phyloP scores from a whole-genome alignment of 2,797 vertebrate species.

The Heteromormyrus szaboi region DNA sequence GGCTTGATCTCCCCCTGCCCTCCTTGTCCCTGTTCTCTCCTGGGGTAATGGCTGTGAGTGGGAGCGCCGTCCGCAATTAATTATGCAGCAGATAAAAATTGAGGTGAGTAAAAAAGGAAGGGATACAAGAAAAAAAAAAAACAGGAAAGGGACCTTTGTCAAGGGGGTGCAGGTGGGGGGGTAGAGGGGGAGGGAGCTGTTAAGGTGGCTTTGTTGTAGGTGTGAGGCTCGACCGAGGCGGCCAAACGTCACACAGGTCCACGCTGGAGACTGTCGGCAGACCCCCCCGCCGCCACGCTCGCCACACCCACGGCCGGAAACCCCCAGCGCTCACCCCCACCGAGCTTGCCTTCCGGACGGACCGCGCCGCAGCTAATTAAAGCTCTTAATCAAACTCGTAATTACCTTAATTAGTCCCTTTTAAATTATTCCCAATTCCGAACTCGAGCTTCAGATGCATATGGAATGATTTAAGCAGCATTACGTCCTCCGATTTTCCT shows the following conservation, averaged over 20 bases:
- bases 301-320: neutral
- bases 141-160: constrained; percentile 38
- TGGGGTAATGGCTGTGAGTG: constrained; percentile 68
- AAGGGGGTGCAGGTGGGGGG: constrained; percentile 41
- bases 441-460: constrained; percentile 58
- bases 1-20: constrained; percentile 45
- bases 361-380: constrained; percentile 70
- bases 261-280: neutral
- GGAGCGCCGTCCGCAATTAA: constrained; percentile 69
- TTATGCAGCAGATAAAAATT: constrained; percentile 70
- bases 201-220: neutral
- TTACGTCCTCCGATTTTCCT: constrained; percentile 50
- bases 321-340: constrained; percentile 31
- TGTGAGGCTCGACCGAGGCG: constrained; percentile 23
- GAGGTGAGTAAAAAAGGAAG: constrained; percentile 54
- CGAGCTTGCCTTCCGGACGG: constrained; percentile 55
- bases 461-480: constrained; percentile 60
- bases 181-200: neutral
- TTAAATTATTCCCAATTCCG: constrained; percentile 62
- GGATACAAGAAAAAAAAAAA: constrained; percentile 25
- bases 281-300: neutral
- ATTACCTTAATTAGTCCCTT: constrained; percentile 72
- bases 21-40: constrained; percentile 20
- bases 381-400: constrained; percentile 73
- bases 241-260: constrained; percentile 4